These are phyloP conservation scores for Antheraea yamamai DNA, from an alignment of 2,888 invertebrate species.

Conservation along the genomic window DNA sequence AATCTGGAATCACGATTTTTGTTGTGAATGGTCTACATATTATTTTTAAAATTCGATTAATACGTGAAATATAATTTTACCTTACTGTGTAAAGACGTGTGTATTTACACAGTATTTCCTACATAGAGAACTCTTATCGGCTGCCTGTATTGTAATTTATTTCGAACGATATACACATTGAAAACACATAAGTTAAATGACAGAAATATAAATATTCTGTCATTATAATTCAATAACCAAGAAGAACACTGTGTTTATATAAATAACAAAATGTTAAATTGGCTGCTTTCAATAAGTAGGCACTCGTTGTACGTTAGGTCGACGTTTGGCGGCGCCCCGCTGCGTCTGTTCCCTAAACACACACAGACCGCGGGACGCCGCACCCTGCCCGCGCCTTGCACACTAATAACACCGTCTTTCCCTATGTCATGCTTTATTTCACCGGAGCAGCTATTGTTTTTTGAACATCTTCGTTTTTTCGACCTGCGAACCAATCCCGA, in stretches of 20 bases:
- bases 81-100: too few relatives aligned
- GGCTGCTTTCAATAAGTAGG: constrained; percentile 74
- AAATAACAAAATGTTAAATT: constrained; percentile 75
- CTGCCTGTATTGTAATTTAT: background rate
- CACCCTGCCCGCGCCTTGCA: constrained; percentile 60
- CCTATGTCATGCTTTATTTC: constrained; percentile 78
- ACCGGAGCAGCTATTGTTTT: constrained; percentile 72
- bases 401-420: constrained; percentile 78
- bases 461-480: constrained; percentile 69
- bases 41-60: too few relatives aligned
- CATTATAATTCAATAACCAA: constrained; percentile 58
- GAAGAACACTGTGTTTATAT: constrained; percentile 66
- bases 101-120: too few relatives aligned
- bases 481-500: constrained; percentile 55
- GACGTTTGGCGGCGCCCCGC: constrained; percentile 55
- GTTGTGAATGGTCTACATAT: too few relatives aligned
- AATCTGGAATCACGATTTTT: too few relatives aligned
- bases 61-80: too few relatives aligned
- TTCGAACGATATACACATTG: background rate
- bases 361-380: constrained; percentile 81
- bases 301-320: constrained; percentile 39
- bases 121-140: too few relatives aligned
- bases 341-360: constrained; percentile 67
- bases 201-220: constrained; percentile 11
- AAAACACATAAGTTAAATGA: background rate